Conservation (phyloP, 2,797 vertebrate genomes). For the Aeoliscus strigatus region DNA sequence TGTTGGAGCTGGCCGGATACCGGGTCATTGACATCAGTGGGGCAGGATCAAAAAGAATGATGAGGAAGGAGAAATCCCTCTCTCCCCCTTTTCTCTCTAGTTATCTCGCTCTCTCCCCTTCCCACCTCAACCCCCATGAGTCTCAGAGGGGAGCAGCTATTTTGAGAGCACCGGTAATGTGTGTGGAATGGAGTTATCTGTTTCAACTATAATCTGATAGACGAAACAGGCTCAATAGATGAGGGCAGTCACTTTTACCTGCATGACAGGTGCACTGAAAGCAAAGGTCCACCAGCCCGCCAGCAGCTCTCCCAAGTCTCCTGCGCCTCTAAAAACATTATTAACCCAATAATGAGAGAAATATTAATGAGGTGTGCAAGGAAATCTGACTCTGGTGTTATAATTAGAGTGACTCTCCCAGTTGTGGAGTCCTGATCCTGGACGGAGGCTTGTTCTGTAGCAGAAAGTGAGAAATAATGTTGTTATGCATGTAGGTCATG, state of each 20-base stretch:
- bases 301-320: conserved; percentile 32
- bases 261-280: conserved; percentile 35
- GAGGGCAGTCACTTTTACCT: conserved; percentile 36
- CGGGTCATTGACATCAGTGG: conserved; percentile 30
- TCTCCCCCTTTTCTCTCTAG: conserved; percentile 11
- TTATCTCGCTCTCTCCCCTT: conserved; percentile 19
- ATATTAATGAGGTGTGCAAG: conserved; percentile 68
- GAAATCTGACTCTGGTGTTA: conserved; percentile 67
- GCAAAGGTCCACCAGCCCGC: conserved; percentile 21
- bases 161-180: conserved; percentile 49
- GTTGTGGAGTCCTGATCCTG: conserved; percentile 73
- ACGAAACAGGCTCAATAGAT: conserved; percentile 16
- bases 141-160: conserved; percentile 51
- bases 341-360: conserved; percentile 66
- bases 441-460: conserved; percentile 68
- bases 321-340: conserved; percentile 49
- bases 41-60: conserved; percentile 56
- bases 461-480: conserved; percentile 70
- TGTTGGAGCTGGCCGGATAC: conserved; percentile 23
- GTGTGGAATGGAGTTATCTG: conserved; percentile 49
- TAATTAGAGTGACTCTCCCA: conserved; percentile 77
- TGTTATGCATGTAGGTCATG: conserved; percentile 82
- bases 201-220: conserved; percentile 47
- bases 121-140: conserved; percentile 22
- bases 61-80: conserved; percentile 51